These are phyloP conservation scores for Petrosia ficiformis DNA, from an alignment of 37 sponge, comb jelly and placozoan genomes.

Conservation along the genomic window DNA sequence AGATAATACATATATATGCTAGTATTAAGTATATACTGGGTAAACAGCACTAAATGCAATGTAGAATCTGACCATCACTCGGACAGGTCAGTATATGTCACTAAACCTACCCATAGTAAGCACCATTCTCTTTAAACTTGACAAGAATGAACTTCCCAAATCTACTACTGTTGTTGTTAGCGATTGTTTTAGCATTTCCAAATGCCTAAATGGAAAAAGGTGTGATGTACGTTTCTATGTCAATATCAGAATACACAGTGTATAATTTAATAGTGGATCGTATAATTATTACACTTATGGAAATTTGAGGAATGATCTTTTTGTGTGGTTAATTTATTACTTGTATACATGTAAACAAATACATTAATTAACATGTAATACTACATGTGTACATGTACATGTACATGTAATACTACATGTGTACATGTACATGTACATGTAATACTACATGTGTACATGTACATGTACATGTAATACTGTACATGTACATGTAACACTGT, in stretches of 20 bases:
- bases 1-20: too few species aligned
- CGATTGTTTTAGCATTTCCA: constrained; percentile 90
- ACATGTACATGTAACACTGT: too few species aligned
- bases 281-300: not conserved
- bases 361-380: too few species aligned
- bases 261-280: not conserved
- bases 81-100: not conserved
- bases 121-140: constrained; percentile 90
- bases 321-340: too few species aligned
- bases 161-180: constrained; percentile 95
- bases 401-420: too few species aligned
- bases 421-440: too few species aligned
- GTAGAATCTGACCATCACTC: not conserved
- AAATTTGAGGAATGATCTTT: not conserved
- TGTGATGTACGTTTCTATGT: not conserved
- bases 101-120: constrained; percentile 65
- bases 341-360: too few species aligned
- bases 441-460: too few species aligned
- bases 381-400: too few species aligned
- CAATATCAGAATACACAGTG: not conserved
- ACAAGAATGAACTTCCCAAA: constrained; percentile 94
- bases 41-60: too few species aligned
- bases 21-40: too few species aligned
- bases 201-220: constrained; percentile 65
- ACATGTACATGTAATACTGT: too few species aligned